phyloP scores from a whole-genome alignment of 2,888 invertebrate genomes.

The Cephus rjabovi region DNA sequence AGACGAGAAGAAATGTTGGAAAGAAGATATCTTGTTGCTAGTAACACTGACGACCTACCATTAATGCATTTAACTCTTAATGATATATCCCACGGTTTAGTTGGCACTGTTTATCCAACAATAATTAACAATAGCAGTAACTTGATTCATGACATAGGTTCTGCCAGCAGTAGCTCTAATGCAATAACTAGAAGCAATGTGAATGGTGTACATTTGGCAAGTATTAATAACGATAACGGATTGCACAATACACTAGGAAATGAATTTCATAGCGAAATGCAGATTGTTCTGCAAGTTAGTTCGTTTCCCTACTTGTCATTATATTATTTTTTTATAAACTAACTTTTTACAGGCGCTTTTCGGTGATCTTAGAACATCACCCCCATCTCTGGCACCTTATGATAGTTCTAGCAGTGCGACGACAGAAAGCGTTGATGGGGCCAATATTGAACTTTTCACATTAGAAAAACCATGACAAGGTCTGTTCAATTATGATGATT shows the following conservation, averaged over 20 bases:
- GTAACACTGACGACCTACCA: conserved; percentile 23
- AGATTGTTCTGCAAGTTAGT: conserved; percentile 37
- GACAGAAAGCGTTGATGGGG: conserved; percentile 9
- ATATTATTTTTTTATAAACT: conserved; percentile 10
- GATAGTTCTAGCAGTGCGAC: conserved; percentile 13
- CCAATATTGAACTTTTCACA: conserved; percentile 16
- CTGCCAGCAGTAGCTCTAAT: conserved; percentile 7
- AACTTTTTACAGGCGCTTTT: conserved; percentile 29
- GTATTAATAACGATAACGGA: conserved; percentile 13
- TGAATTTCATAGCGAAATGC: conserved; percentile 32
- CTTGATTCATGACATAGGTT: conserved; percentile 9
- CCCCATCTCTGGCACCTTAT: conserved; percentile 14
- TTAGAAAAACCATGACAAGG: conserved; percentile 1
- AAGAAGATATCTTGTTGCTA: conserved; percentile 13
- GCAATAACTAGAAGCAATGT: neutral
- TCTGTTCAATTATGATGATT: neutral
- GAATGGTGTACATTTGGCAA: conserved; percentile 7
- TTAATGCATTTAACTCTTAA: conserved; percentile 20
- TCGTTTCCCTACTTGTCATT: neutral
- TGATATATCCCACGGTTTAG: conserved; percentile 19
- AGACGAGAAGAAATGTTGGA: conserved; percentile 28
- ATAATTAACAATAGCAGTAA: conserved; percentile 20
- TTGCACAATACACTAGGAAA: conserved; percentile 4
- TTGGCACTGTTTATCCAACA: conserved; percentile 7
- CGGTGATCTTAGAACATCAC: conserved; percentile 17